phyloP scores from a whole-genome alignment of 2,113 vertebrate genomes.

The Axis porcinus region DNA sequence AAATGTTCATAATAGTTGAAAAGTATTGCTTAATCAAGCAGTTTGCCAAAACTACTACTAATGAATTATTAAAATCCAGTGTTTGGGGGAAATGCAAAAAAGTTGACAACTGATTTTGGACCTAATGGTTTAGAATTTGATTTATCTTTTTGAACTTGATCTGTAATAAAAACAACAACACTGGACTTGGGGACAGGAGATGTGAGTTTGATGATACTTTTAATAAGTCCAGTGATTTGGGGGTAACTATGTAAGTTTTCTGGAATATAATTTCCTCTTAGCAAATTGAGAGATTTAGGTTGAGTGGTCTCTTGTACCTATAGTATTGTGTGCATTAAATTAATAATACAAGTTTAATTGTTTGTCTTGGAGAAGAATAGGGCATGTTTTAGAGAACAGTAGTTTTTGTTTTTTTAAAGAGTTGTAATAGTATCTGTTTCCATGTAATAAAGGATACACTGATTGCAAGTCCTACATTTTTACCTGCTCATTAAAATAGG shows the following conservation, averaged over 20 bases:
- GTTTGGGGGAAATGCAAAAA: background rate
- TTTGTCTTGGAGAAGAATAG: background rate
- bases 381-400: background rate
- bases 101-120: background rate
- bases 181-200: background rate
- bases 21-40: background rate
- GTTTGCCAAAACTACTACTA: background rate
- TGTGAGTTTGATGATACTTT: background rate
- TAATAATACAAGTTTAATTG: background rate
- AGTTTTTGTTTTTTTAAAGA: background rate
- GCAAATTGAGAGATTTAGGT: background rate
- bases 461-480: background rate
- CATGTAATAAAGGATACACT: background rate
- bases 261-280: background rate
- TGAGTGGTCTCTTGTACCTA: background rate
- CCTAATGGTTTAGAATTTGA: background rate
- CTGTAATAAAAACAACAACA: background rate
- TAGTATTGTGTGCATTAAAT: background rate
- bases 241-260: background rate
- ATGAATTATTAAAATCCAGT: conserved; percentile 1
- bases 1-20: background rate
- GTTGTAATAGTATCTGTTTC: background rate
- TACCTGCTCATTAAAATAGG: background rate
- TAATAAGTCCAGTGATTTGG: background rate
- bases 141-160: background rate